Evolutionary conservation across 2,113 vertebrate genomes (phyloP), one percentile per base, ranked within the genome.

Genomic region (Pholis gunnellus): DNA sequence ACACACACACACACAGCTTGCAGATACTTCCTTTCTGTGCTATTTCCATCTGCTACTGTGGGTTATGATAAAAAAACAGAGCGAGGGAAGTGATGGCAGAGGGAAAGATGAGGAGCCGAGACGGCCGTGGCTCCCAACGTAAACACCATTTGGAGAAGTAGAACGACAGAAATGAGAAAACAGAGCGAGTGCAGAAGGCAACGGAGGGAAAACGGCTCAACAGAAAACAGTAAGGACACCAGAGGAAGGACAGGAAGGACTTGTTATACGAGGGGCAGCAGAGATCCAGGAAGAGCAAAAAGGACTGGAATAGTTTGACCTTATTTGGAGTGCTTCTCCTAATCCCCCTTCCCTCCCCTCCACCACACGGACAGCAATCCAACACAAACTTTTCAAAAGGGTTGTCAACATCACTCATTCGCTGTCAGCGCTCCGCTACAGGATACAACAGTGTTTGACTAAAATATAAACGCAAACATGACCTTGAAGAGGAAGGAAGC

Each of bases 1-100:
- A 85, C 72, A 82, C 34, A 75, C 81, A 82, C 70, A 57, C 63
- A 36, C 63, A 11, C 72, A 18, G 74, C 83, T 86, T 87, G 82
- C 68, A 87, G 73, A 81, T 52, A 90, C 91, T 94, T 95, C 93
- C 93, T 91, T 80, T 52, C 65, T 61, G 86, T 67, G 90, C 90
- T 89, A 94, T 93, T 94, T 94, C 80, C 94, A 91, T 97, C 96
- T 63, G 94, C 84, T 91, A 96, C 95, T 14, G 96, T 94, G 63
- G 94, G 94, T 9, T 94, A 94, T 60, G 92, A 94, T 15, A 31
- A 20, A 29, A 59, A 94, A 82, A 72, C 46, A 68, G 44, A 74
- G 52, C 20, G 54, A 46, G 27, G 36, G 50, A 76, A 79, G 77
- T 61, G 50, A 75, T 46, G 78, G 83, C 72, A 72, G 88, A 68